phyloP scores from a whole-genome alignment of 2,888 invertebrate genomes.

The Harpagoxenus sublaevis region DNA sequence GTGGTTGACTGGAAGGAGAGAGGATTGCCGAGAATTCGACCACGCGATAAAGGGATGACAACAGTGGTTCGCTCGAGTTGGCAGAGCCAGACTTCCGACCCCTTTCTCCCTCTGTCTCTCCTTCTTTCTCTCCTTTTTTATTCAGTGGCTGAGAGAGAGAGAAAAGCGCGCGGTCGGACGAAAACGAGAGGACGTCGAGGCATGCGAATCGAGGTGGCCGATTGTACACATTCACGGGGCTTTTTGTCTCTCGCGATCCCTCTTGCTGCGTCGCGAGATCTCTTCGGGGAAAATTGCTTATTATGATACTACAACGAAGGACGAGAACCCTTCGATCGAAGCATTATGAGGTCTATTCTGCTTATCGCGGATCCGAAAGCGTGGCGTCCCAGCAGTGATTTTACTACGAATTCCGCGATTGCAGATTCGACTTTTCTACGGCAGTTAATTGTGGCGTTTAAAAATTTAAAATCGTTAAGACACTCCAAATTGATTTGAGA shows the following conservation, averaged over 20 bases:
- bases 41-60: slow-evolving; percentile 71
- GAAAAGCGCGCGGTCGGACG: slow-evolving; percentile 63
- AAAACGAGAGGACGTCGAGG: slow-evolving; percentile 60
- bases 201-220: slow-evolving; percentile 48
- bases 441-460: not conserved
- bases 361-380: not conserved
- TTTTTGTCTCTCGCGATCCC: slow-evolving; percentile 26
- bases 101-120: not conserved
- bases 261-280: slow-evolving; percentile 1
- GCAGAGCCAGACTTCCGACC: slow-evolving; percentile 41
- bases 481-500: not conserved
- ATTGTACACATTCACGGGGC: slow-evolving; percentile 32
- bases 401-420: not conserved
- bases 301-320: slow-evolving; percentile 7
- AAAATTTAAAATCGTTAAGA: not conserved
- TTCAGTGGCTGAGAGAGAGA: slow-evolving; percentile 51
- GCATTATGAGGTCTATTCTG: not conserved
- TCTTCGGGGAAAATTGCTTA: slow-evolving; percentile 44
- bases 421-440: not conserved
- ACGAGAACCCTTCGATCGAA: slow-evolving; percentile 29
- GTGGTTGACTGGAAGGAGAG: slow-evolving; percentile 49
- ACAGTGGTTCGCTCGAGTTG: slow-evolving; percentile 59
- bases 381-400: not conserved
- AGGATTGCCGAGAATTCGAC: slow-evolving; percentile 69
- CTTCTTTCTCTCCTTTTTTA: slow-evolving; percentile 16